phyloP scores from a whole-genome alignment of 2,888 invertebrate species.

The Hypercompe scribonia region DNA sequence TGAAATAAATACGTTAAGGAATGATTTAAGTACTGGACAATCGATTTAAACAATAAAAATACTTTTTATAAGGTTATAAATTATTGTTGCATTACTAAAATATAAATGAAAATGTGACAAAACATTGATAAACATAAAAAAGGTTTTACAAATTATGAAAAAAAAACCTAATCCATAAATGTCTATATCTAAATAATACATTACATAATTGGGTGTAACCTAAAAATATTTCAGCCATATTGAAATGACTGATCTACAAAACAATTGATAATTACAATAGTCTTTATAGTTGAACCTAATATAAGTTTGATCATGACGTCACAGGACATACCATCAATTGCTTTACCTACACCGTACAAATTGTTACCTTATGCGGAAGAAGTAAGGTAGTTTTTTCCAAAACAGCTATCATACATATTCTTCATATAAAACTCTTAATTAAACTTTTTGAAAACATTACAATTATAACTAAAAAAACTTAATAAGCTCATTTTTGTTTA shows the following conservation, averaged over 20 bases:
- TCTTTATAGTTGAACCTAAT: constrained; percentile 29
- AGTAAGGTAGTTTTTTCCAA: neutral
- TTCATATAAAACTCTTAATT: constrained; percentile 30
- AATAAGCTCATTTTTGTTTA: constrained; percentile 45
- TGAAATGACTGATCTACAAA: constrained; percentile 26
- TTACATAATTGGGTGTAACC: constrained; percentile 50
- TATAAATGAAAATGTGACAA: constrained; percentile 31
- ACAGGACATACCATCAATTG: constrained; percentile 22
- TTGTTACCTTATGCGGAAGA: neutral
- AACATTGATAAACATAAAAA: constrained; percentile 43
- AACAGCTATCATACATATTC: constrained; percentile 17
- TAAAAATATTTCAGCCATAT: constrained; percentile 41
- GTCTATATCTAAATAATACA: constrained; percentile 54
- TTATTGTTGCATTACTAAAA: constrained; percentile 35
- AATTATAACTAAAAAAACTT: constrained; percentile 41
- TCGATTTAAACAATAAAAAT: constrained; percentile 18
- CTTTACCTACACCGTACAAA: neutral
- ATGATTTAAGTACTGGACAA: constrained; percentile 36
- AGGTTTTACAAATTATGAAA: constrained; percentile 46
- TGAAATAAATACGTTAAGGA: constrained; percentile 22
- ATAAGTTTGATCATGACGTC: constrained; percentile 45
- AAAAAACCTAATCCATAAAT: constrained; percentile 46
- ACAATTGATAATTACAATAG: constrained; percentile 39
- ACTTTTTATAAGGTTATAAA: constrained; percentile 18
- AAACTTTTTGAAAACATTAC: constrained; percentile 33